A percentile compares a stretch with the other conserved stretches of the same genome.
Evolutionary conservation across 1,140 invertebrate species (phyloP).

Genomic region (Heliconius himera): DNA sequence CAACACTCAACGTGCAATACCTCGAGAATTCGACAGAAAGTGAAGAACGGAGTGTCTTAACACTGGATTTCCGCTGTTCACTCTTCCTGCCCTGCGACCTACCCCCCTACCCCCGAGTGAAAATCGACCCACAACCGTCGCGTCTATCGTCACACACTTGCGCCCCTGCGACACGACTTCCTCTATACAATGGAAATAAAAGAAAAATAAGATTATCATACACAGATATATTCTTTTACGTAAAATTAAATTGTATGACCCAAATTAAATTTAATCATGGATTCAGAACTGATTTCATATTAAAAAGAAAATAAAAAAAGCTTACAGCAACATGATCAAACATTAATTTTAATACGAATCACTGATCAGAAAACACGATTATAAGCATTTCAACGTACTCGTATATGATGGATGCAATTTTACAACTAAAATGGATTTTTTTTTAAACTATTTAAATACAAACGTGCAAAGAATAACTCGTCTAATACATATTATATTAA

Average conservation of each 20-base stretch:
- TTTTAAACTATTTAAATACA: no score
- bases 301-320: background rate
- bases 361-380: constrained; percentile 1
- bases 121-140: background rate
- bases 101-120: background rate
- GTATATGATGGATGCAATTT: background rate
- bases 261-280: background rate
- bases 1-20: no score
- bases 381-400: background rate
- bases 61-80: no score
- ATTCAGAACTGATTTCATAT: background rate
- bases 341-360: background rate
- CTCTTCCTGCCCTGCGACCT: no score
- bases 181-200: no score
- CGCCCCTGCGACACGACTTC: no score
- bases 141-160: background rate
- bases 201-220: no score
- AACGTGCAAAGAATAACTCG: no score
- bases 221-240: background rate
- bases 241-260: background rate
- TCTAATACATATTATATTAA: no score
- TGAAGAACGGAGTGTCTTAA: no score
- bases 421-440: background rate
- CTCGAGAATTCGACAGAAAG: no score
- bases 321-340: background rate